A percentile compares a stretch with the other conserved stretches of the same genome.
phyloP scores from a whole-genome alignment of 2,888 invertebrate species.

The Pyrocoelia pectoralis region DNA sequence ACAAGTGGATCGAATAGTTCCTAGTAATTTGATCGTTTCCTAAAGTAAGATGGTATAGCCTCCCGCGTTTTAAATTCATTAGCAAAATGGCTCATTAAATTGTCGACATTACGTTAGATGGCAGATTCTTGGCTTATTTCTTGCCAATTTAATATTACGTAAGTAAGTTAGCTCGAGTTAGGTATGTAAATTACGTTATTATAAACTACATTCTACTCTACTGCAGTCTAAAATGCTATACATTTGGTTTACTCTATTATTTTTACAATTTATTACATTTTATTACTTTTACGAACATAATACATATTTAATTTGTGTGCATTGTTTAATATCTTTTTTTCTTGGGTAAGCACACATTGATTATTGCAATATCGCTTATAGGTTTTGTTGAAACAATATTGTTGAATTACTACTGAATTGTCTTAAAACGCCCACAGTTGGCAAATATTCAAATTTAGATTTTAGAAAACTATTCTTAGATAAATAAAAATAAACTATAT shows the following conservation, averaged over 20 bases:
- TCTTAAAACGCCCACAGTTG: not conserved
- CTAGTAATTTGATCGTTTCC: too few species aligned
- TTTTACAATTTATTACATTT: not conserved
- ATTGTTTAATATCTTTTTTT: slow-evolving; percentile 1
- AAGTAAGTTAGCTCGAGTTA: too few species aligned
- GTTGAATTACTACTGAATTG: not conserved
- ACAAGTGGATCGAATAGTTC: too few species aligned
- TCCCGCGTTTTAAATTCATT: too few species aligned
- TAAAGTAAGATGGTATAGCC: too few species aligned
- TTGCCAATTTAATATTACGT: too few species aligned
- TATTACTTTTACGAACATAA: not conserved
- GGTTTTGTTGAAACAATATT: too few species aligned
- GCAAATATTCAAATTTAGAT: slow-evolving; percentile 7
- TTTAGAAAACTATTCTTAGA: not conserved
- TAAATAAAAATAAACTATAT: slow-evolving; percentile 1
- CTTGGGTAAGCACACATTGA: not conserved
- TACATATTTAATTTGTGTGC: not conserved
- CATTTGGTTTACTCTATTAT: not conserved
- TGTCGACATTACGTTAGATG: too few species aligned
- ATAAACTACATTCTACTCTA: not conserved
- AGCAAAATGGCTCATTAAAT: too few species aligned
- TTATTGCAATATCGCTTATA: not conserved
- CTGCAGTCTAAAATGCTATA: not conserved
- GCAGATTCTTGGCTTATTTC: too few species aligned
- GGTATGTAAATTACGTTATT: not conserved